Evolutionary conservation across 2,113 vertebrate genomes (phyloP).

Genomic region (Labeo rohita): DNA sequence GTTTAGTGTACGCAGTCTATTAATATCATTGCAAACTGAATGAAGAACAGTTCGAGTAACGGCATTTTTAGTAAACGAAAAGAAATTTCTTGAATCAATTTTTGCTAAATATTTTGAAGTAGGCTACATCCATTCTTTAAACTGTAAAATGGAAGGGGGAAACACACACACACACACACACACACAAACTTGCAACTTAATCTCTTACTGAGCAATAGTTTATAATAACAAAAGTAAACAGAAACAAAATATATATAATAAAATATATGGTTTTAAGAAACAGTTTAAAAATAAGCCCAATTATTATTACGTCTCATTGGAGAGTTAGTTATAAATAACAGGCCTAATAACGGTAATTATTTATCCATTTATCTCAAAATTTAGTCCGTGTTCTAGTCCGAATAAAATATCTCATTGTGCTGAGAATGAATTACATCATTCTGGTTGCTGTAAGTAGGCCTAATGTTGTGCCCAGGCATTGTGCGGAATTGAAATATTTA

Average conservation of each 20-base stretch:
- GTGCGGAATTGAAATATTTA: background rate
- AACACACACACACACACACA: background rate
- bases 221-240: background rate
- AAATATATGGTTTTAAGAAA: no score
- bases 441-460: background rate
- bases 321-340: background rate
- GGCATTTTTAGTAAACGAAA: background rate
- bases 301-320: background rate
- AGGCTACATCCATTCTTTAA: background rate
- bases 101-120: background rate
- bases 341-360: background rate
- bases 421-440: background rate
- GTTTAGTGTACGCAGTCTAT: background rate
- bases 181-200: background rate
- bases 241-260: background rate
- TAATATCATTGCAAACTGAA: background rate
- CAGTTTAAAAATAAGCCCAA: background rate
- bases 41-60: background rate
- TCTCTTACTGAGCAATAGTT: background rate
- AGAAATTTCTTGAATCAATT: background rate
- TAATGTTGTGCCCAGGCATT: background rate
- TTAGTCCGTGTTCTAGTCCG: background rate
- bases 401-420: background rate
- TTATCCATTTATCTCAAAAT: no score
- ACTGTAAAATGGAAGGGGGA: background rate